Conservation (phyloP, 2,113 vertebrate genomes). For the Forbesichthys papilliferus region DNA sequence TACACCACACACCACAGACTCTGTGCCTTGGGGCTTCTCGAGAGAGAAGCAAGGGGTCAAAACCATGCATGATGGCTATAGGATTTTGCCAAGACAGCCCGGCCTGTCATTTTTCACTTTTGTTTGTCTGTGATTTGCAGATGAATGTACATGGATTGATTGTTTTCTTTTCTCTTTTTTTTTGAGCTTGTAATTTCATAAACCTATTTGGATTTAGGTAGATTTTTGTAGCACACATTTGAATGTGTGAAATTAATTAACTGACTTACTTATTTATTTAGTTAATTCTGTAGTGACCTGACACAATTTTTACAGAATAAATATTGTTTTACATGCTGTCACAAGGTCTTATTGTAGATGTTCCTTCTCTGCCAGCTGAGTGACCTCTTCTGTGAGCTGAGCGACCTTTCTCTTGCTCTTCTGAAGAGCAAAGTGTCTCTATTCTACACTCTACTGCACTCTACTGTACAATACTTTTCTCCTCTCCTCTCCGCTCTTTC, state of each 20-base stretch:
- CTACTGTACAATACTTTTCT: too few relatives aligned
- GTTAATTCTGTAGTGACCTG: too few relatives aligned
- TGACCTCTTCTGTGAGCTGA: too few relatives aligned
- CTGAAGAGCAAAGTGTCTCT: too few relatives aligned
- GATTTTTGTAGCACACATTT: not conserved
- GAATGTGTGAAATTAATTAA: not conserved
- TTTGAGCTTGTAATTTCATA: slow-evolving; percentile 11
- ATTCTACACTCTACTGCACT: too few relatives aligned
- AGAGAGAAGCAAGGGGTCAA: slow-evolving; percentile 54
- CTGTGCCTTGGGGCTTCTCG: slow-evolving; percentile 39
- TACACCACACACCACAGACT: slow-evolving; percentile 24
- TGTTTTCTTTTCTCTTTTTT: slow-evolving; percentile 24
- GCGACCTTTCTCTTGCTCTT: too few relatives aligned
- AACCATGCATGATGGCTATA: slow-evolving; percentile 46
- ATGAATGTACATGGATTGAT: slow-evolving; percentile 12
- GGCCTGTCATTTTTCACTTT: slow-evolving; percentile 55
- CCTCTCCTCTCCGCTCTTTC: too few relatives aligned
- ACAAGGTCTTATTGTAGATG: too few relatives aligned
- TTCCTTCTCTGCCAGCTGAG: too few relatives aligned
- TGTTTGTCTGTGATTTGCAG: slow-evolving; percentile 3
- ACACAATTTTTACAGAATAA: too few relatives aligned
- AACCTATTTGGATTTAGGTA: slow-evolving; percentile 1
- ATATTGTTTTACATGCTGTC: too few relatives aligned
- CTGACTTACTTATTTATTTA: too few relatives aligned
- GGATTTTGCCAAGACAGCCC: slow-evolving; percentile 30